Evolutionary conservation across 2,888 invertebrate species (phyloP).

Genomic region (Coronaproctus castanopsis): DNA sequence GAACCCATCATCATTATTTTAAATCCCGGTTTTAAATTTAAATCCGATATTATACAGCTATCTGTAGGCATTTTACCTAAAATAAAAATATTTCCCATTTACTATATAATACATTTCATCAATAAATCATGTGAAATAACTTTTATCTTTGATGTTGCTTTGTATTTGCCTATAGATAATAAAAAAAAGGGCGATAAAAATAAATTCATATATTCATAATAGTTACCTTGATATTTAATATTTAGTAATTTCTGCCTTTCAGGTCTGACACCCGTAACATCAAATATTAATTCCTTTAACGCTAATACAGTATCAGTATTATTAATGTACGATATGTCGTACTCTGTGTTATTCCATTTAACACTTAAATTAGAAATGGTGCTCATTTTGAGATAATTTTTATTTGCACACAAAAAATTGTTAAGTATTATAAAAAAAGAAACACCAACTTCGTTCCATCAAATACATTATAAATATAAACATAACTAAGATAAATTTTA

Average conservation of each 20-base stretch:
- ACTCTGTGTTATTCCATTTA: slow-evolving; percentile 89
- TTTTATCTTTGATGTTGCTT: background rate
- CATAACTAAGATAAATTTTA: no score
- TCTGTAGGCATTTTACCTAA: slow-evolving; percentile 68
- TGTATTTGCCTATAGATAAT: background rate
- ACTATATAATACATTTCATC: background rate
- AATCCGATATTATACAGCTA: slow-evolving; percentile 46
- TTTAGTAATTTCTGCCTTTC: slow-evolving; percentile 83
- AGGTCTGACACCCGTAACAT: slow-evolving; percentile 75
- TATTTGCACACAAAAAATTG: no score
- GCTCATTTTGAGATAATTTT: no score
- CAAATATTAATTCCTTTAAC: slow-evolving; percentile 65
- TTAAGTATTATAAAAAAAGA: no score
- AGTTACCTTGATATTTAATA: slow-evolving; percentile 68
- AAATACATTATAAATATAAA: no score
- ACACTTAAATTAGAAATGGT: slow-evolving; percentile 36
- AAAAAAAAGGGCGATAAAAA: background rate
- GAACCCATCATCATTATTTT: slow-evolving; percentile 97
- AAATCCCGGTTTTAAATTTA: slow-evolving; percentile 66
- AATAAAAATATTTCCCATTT: no score
- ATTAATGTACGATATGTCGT: slow-evolving; percentile 48
- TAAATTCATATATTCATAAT: background rate
- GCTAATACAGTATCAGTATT: slow-evolving; percentile 55
- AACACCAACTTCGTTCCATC: no score
- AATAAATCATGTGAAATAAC: background rate